Conservation (phyloP, 2,888 invertebrate genomes). For the Hipparchia semele region DNA sequence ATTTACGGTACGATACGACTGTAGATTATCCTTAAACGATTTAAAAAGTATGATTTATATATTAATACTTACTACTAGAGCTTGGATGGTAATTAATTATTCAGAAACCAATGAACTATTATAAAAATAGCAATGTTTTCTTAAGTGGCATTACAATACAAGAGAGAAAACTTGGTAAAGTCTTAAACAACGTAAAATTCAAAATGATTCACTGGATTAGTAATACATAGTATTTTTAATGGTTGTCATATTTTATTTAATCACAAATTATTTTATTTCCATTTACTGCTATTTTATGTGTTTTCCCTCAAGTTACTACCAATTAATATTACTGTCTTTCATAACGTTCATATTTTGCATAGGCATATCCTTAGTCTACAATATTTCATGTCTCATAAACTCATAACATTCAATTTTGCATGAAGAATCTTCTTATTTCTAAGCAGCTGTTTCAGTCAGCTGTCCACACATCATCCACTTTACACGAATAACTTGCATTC, state of each 20-base stretch:
- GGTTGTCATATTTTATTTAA: no score
- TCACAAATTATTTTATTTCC: no score
- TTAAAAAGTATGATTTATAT: neutral
- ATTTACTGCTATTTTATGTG: neutral
- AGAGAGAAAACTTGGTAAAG: no score
- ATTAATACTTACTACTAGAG: neutral
- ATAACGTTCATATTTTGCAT: neutral
- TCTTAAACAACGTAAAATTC: no score
- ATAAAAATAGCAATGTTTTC: no score
- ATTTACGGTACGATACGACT: neutral
- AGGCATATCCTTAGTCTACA: neutral
- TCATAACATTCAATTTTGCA: constrained; percentile 15
- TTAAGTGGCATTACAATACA: no score
- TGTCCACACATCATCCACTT: constrained; percentile 45
- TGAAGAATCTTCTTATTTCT: constrained; percentile 38
- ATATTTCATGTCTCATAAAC: constrained; percentile 6
- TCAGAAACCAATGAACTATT: no score
- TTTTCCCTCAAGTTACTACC: neutral
- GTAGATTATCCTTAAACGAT: neutral
- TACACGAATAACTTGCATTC: constrained; percentile 27
- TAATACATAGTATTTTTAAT: no score
- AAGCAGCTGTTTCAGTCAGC: constrained; percentile 52
- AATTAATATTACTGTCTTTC: neutral
- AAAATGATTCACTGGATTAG: no score
- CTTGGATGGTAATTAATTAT: no score